A percentile compares a stretch with the other conserved stretches of the same genome.
phyloP scores from a whole-genome alignment of 2,888 invertebrate genomes.

The Epinotia demarniana region DNA sequence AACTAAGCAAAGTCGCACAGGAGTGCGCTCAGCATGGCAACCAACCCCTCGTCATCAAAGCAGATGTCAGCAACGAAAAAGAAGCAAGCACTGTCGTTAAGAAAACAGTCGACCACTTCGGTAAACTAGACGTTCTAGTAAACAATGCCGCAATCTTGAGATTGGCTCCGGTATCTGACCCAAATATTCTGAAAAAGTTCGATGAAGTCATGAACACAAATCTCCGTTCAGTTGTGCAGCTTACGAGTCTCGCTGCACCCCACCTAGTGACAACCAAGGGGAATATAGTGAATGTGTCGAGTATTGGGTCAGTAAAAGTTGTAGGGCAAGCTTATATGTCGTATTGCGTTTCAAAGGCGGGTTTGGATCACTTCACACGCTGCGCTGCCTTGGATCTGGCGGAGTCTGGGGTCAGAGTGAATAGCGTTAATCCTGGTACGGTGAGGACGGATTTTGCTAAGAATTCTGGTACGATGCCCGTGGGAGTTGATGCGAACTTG shows the following conservation, averaged over 20 bases:
- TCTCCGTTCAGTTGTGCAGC: conserved; percentile 8
- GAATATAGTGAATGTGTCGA: conserved; percentile 7
- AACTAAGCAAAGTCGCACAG: conserved; percentile 1
- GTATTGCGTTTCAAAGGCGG: conserved; percentile 11
- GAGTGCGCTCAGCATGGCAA: neutral
- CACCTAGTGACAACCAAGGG: conserved; percentile 2
- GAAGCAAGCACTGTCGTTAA: conserved; percentile 10
- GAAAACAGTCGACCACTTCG: conserved; percentile 6
- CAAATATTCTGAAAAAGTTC: conserved; percentile 1
- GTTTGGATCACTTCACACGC: conserved; percentile 9
- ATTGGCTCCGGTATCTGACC: neutral
- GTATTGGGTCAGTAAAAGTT: neutral
- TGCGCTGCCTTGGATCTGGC: conserved; percentile 9
- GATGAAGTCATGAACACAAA: conserved; percentile 22
- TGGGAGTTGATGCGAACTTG: too few species aligned
- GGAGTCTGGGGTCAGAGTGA: neutral
- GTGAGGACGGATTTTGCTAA: conserved; percentile 3
- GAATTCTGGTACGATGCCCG: neutral
- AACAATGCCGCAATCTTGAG: conserved; percentile 15
- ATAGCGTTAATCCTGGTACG: conserved; percentile 3
- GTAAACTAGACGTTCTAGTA: conserved; percentile 12
- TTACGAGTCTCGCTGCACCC: conserved; percentile 1
- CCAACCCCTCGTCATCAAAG: conserved; percentile 15
- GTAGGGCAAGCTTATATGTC: neutral
- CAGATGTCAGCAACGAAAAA: conserved; percentile 6